These are phyloP conservation scores for Platycheirus rosarum DNA, from an alignment of 2,888 invertebrate species.

Conservation along the genomic window DNA sequence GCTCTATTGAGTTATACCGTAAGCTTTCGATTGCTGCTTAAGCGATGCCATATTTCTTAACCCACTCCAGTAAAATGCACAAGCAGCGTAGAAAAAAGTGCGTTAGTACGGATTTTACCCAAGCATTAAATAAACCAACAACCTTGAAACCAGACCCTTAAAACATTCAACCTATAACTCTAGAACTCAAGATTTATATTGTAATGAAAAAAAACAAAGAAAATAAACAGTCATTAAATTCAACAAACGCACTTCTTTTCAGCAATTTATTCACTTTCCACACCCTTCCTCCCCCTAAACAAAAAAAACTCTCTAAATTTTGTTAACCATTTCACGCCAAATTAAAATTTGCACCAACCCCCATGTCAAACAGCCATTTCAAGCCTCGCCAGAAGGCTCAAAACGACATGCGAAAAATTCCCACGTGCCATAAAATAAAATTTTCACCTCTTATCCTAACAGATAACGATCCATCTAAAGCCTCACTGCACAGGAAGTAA, in stretches of 20 bases:
- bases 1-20: too few relatives aligned
- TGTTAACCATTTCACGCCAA: conserved; percentile 59
- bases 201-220: conserved; percentile 5
- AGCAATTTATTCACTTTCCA: conserved; percentile 43
- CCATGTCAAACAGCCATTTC: conserved; percentile 22
- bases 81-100: too few relatives aligned
- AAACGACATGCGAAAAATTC: conserved; percentile 69
- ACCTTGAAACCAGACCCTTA: too few relatives aligned
- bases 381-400: conserved; percentile 10
- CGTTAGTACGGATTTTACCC: too few relatives aligned
- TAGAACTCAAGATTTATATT: too few relatives aligned
- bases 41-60: too few relatives aligned
- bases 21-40: too few relatives aligned
- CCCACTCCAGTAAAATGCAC: too few relatives aligned
- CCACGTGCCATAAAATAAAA: conserved; percentile 72
- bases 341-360: conserved; percentile 65
- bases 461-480: conserved; percentile 82
- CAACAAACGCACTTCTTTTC: conserved; percentile 29
- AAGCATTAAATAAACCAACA: too few relatives aligned
- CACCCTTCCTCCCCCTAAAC: neutral
- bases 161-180: too few relatives aligned
- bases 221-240: conserved; percentile 35
- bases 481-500: conserved; percentile 72
- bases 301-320: conserved; percentile 48
- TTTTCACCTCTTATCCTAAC: conserved; percentile 79